These are phyloP conservation scores for Xenentodon cancila DNA, from an alignment of 2,797 vertebrate genomes.

Conservation along the genomic window DNA sequence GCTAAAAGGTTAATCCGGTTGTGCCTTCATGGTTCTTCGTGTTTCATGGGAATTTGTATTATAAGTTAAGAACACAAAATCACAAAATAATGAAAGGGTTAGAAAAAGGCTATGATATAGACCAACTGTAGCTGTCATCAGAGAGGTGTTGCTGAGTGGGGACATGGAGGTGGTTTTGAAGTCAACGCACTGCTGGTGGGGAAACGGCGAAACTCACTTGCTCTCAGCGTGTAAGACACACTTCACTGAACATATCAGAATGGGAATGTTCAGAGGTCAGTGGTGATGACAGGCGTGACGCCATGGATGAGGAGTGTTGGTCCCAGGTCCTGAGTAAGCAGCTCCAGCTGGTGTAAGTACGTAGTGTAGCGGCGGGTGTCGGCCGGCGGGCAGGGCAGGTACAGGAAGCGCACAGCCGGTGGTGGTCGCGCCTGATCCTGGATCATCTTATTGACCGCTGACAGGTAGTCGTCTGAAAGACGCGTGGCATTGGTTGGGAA, in stretches of 20 bases:
- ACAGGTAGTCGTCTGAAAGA: conserved; percentile 86
- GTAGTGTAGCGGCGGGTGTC: conserved; percentile 85
- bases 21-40: conserved; percentile 3
- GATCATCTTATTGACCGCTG: conserved; percentile 87
- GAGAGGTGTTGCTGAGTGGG: too few species aligned
- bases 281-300: conserved; percentile 91
- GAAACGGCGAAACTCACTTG: background rate
- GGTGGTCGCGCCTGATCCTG: conserved; percentile 76
- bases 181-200: too few species aligned
- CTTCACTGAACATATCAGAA: conserved; percentile 29
- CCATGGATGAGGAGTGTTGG: conserved; percentile 92
- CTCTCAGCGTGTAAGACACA: background rate
- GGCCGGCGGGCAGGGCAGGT: conserved; percentile 88
- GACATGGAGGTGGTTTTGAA: too few species aligned
- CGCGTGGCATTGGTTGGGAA: conserved; percentile 84
- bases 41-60: background rate
- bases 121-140: too few species aligned
- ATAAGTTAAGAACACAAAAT: background rate
- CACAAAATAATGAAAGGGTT: conserved; percentile 8
- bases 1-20: background rate
- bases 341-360: conserved; percentile 88
- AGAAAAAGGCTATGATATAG: background rate
- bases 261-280: conserved; percentile 83
- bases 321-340: conserved; percentile 87
- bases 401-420: conserved; percentile 88